Evolutionary conservation across 2,888 invertebrate genomes (phyloP), one percentile per base, ranked within the genome.

Genomic region (Phanerotoma sp.): DNA sequence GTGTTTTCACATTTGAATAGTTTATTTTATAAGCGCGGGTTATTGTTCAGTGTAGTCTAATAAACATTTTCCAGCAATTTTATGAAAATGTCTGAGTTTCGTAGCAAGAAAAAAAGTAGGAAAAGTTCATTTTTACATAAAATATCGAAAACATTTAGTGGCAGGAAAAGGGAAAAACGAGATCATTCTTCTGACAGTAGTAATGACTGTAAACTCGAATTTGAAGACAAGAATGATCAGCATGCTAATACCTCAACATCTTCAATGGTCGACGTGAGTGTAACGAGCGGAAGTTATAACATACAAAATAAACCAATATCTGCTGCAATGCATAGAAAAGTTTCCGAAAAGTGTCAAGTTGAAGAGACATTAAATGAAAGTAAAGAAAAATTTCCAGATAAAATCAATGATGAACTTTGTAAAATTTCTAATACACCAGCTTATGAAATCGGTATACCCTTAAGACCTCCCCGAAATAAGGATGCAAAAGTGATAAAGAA

Each of bases 81-180:
- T 20, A 28, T 30, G 21, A 54, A 42, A 56, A 66, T 66, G 65
- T 53, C 59, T 15, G 56, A 54, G 18, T 16, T n/a, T 3, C 25
- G 11, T 44, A 11, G 28, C 35, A 51, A 21, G 44, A 58, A 44
- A 18, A 61, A 49, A 16, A 54, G 38, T 32, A 56, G 47, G n/a
- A 66, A 58, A 49, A 53, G 45, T 18, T 66, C 62, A 44, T 65
- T 68, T 33, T 30, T 63, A 4, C 41, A 57, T 13, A 67, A 62
- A 51, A 41, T 68, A 7, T 50, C 51, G 5, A 6, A 38, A 13
- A 13, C 45, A 16, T 64, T 67, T 51, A 60, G 53, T 25, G 54
- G 18, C 4, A 47, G 37, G n/a, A 51, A 15, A 30, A 47, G 25
- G 20, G 42, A 51, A 40, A 18, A 9, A 6, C 10, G 20, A 35